phyloP scores from a whole-genome alignment of 2,888 invertebrate species.

The Amorpha juglandis region DNA sequence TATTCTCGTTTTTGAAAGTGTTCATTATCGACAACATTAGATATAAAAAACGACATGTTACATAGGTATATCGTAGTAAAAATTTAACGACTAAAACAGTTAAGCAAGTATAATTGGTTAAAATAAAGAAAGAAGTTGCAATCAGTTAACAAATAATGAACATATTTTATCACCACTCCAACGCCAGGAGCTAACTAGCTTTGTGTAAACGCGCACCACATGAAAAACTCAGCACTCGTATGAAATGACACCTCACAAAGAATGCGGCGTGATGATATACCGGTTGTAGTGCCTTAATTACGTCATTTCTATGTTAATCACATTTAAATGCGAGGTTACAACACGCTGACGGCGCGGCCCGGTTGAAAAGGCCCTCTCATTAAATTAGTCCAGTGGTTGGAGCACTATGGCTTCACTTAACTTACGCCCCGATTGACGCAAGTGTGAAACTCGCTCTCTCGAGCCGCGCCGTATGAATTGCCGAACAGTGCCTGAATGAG shows the following conservation, averaged over 20 bases:
- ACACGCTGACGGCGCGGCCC: constrained; percentile 42
- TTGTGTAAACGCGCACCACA: constrained; percentile 19
- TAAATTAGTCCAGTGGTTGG: constrained; percentile 81
- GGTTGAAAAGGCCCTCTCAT: constrained; percentile 73
- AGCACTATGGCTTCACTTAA: constrained; percentile 72
- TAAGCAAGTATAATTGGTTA: too few relatives aligned
- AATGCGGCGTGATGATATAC: constrained; percentile 39
- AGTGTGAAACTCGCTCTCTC: constrained; percentile 79
- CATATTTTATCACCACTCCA: constrained; percentile 3
- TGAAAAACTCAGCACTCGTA: constrained; percentile 14
- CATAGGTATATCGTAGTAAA: too few relatives aligned
- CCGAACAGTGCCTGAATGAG: constrained; percentile 71
- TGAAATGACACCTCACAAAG: constrained; percentile 32
- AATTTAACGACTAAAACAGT: too few relatives aligned
- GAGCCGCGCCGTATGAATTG: constrained; percentile 51
- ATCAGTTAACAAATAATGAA: constrained; percentile 15
- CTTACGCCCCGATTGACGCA: constrained; percentile 72
- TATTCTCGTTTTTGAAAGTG: too few relatives aligned
- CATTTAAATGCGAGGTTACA: constrained; percentile 49
- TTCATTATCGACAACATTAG: too few relatives aligned
- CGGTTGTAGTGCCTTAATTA: constrained; percentile 51
- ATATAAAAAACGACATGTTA: too few relatives aligned
- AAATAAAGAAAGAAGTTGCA: background rate
- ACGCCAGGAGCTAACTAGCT: constrained; percentile 14
- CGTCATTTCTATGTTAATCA: constrained; percentile 54